These are phyloP conservation scores for Isichthys henryi DNA, from an alignment of 2,113 vertebrate species.

Conservation along the genomic window DNA sequence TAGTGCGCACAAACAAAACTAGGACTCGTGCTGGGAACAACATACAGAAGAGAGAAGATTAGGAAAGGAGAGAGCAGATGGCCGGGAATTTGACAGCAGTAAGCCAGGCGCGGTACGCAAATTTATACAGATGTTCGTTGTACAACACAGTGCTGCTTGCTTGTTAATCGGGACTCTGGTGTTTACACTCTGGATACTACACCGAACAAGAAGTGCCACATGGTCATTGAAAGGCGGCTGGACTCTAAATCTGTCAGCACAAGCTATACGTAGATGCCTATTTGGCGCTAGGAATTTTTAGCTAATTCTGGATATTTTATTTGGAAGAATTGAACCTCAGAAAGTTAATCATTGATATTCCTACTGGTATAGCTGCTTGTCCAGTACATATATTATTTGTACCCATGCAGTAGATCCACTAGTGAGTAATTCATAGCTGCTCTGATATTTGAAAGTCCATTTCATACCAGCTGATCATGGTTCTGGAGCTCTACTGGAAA, in stretches of 20 bases:
- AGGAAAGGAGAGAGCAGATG: background rate
- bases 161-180: background rate
- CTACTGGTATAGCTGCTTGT: background rate
- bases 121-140: background rate
- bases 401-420: background rate
- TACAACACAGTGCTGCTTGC: background rate
- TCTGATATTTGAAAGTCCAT: background rate
- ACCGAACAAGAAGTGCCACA: background rate
- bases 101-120: background rate
- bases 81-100: background rate
- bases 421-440: background rate
- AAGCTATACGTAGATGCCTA: background rate
- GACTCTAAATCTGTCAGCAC: background rate
- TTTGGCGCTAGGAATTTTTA: background rate
- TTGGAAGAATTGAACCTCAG: background rate
- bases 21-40: background rate
- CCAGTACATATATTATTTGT: background rate
- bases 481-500: background rate
- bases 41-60: background rate
- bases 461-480: background rate
- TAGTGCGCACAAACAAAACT: background rate
- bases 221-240: background rate
- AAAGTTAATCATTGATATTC: background rate
- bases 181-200: background rate
- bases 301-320: background rate